Base-by-base conservation (phyloP, 2,888 invertebrate species). In the Apeira syringaria region DNA sequence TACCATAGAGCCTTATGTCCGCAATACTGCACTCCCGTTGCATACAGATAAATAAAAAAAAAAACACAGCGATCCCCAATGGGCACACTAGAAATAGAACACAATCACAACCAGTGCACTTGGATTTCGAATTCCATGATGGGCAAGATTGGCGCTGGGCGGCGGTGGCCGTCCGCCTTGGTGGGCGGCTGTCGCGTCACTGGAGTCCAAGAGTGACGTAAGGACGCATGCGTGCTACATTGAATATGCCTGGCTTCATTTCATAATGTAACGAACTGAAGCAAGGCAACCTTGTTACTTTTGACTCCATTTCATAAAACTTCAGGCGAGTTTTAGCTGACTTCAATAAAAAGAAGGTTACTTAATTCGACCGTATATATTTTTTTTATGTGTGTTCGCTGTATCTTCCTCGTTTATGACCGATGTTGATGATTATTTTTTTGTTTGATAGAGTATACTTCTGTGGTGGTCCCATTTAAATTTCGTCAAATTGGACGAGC, bases 191-290 rank as follows among this genome's bases (percentile, higher is more conserved):
- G 44, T 54, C 61, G 64, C 70, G 61, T 67, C 66, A 85, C 84
- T 85, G 72, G 70, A 59, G 67, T 68, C 56, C 47, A 42, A 53
- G 57, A 46, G 46, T 53, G 47, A 34, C 30, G 24, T 55, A 53
- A 5, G 9, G 2, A 62, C 86, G 85, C 87, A 80, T 80, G 87
- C 87, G 86, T 64, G 30, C 35, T 59, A 31, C 46, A 11, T 49
- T 61, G 62, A 40, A 36, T 46, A 41, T 46, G 65, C 68, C 63
- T 64, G 59, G 55, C 58, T 59, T 76, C 75, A 78, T 82, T 81
- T 77, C 74, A 76, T 75, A 74, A 74, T 74, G 75, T 76, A 80
- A 82, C 80, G 74, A 76, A 82, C 76, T 73, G 68, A 71, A 74
- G 11, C 10, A 11, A 26, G 17, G 5, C 28, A 15, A 30, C 30